phyloP scores from a whole-genome alignment of 2,113 vertebrate species.

The Sus scrofa region T2T-Sscrofa CM000822.6:73424501-73425000 shows the following conservation, averaged over 20 bases:
- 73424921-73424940: slow-evolving; percentile 96
- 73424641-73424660: background rate
- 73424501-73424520: background rate
- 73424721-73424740: background rate
- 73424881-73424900: background rate
- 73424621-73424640: background rate
- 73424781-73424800: rapidly evolving
- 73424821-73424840: rapidly evolving
- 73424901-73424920: slow-evolving; percentile 91
- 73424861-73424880: rapidly evolving
- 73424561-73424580: background rate
- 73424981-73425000: slow-evolving; percentile 82
- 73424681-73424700: rapidly evolving
- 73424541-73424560: background rate
- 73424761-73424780: rapidly evolving
- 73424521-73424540: rapidly evolving
- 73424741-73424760: background rate
- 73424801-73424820: rapidly evolving
- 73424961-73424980: slow-evolving; percentile 92
- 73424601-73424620: background rate
- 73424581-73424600: background rate
- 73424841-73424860: rapidly evolving
- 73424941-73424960: slow-evolving; percentile 95
- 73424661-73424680: background rate
- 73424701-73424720: rapidly evolving